These are phyloP conservation scores for Nestor notabilis DNA, from an alignment of 2,113 vertebrate species.

Conservation along the genomic window DNA sequence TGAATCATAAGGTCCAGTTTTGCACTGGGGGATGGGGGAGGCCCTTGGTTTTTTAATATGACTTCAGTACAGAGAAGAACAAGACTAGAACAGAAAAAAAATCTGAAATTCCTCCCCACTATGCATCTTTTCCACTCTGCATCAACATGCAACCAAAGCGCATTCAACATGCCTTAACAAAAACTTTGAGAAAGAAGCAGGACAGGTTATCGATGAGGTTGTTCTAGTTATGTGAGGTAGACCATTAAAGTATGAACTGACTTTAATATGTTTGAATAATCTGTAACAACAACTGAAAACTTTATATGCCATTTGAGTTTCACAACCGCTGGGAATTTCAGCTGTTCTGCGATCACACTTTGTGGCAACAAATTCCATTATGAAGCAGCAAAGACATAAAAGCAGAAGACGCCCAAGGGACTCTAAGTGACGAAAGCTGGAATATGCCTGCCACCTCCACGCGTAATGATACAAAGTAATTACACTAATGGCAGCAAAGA, in stretches of 20 bases:
- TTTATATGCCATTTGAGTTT: not conserved
- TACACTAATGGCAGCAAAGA: not conserved
- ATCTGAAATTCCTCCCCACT: not conserved
- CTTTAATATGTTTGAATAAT: not conserved
- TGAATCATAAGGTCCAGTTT: not conserved
- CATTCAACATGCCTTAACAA: not conserved
- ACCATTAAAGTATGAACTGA: not conserved
- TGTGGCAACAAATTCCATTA: not conserved
- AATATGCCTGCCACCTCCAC: not conserved
- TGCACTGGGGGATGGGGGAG: fast-evolving
- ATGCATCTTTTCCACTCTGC: not conserved
- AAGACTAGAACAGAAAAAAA: not conserved
- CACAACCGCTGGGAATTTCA: not conserved
- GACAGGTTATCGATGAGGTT: too few relatives aligned
- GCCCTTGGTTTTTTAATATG: not conserved
- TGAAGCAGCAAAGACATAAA: not conserved
- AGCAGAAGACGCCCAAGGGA: not conserved
- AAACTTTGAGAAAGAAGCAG: not conserved
- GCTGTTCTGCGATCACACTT: not conserved
- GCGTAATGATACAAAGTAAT: fast-evolving
- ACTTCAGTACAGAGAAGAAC: not conserved
- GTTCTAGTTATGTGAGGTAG: too few relatives aligned
- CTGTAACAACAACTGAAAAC: not conserved
- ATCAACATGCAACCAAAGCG: not conserved
- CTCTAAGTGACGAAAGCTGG: not conserved